Percentiles rank a stretch among this genome's conserved stretches.
These are phyloP conservation scores for Galagoides demidoff DNA, from an alignment of 2,797 vertebrate genomes.

Conservation along the genomic window DNA sequence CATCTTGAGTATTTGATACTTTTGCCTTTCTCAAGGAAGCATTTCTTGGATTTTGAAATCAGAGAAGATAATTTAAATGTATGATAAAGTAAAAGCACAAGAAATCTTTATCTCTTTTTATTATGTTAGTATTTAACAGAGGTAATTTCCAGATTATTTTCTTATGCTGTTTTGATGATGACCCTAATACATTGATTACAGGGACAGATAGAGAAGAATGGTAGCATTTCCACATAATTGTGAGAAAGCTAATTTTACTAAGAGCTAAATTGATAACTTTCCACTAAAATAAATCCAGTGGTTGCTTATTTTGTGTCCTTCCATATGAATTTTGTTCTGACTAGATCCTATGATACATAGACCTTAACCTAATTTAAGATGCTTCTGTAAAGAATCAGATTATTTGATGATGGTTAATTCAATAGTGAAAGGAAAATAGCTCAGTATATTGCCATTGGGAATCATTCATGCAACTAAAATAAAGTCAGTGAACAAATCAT, in stretches of 20 bases:
- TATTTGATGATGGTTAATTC: not conserved
- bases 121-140: not conserved
- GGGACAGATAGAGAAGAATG: not conserved
- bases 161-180: not conserved
- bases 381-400: not conserved
- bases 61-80: not conserved
- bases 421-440: not conserved
- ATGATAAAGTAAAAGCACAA: not conserved
- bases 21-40: not conserved
- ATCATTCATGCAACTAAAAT: not conserved
- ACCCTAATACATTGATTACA: not conserved
- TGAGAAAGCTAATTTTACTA: not conserved
- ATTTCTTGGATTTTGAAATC: not conserved
- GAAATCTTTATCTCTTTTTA: not conserved
- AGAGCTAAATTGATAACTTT: not conserved
- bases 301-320: not conserved
- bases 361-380: not conserved
- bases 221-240: not conserved
- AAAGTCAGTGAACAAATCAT: not conserved
- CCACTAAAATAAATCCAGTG: not conserved
- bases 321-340: not conserved
- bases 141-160: not conserved
- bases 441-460: not conserved
- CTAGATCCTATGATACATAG: not conserved
- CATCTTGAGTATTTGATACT: not conserved